Evolutionary conservation across 2,113 vertebrate species (phyloP).

Genomic region (Oophaga pumilio): DNA sequence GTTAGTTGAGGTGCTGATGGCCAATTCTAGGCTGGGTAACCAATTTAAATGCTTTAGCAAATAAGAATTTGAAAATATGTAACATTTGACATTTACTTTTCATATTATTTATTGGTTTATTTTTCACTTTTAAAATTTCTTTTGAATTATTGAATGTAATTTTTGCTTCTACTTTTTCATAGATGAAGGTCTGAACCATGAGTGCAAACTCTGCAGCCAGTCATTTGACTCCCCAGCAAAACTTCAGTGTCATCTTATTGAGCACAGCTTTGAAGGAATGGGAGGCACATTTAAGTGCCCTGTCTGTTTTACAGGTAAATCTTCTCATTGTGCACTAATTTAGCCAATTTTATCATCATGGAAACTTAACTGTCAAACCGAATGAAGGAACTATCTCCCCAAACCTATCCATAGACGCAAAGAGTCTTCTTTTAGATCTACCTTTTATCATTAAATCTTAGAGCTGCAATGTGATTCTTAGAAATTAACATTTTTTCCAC

Average conservation of each 20-base stretch:
- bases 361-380: neutral
- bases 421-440: no score
- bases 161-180: conserved; percentile 47
- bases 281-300: conserved; percentile 99
- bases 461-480: no score
- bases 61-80: no score
- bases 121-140: no score
- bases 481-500: no score
- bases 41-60: no score
- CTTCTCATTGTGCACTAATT: neutral
- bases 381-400: neutral
- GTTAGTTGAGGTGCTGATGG: no score
- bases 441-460: no score
- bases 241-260: conserved; percentile 98
- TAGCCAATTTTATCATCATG: neutral
- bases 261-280: conserved; percentile 99
- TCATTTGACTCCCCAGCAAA: conserved; percentile 98
- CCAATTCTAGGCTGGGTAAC: no score
- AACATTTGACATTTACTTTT: no score
- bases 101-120: no score
- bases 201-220: conserved; percentile 98
- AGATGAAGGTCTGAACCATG: conserved; percentile 98
- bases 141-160: neutral
- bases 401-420: no score
- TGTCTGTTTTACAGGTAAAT: conserved; percentile 95